Base-by-base conservation (phyloP, 92 coral and sea anemone genomes). In the Epizoanthus scotinus region DNA sequence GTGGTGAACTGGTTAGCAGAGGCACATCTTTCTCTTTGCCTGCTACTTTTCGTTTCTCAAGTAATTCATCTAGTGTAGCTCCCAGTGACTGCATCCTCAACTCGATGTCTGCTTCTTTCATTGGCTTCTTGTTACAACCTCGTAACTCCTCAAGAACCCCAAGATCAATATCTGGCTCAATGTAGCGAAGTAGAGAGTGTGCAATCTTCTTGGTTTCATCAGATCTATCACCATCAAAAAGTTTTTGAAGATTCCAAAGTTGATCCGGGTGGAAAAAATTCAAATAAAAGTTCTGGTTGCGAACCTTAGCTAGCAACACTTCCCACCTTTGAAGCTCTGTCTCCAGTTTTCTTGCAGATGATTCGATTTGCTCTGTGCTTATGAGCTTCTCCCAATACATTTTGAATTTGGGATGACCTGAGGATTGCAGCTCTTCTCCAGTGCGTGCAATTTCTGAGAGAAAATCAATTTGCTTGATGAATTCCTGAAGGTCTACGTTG, bases 261-360 rank as follows among this genome's bases (percentile, higher is more conserved):
- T 91, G 95, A 82, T 84, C 89, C 1, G 95, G 85, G 70, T 87
- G 91, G 63, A 83, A 91, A 62, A 56, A 91, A 22, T 89, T 91
- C 82, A 91, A 82, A 59, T 56, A 88, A 71, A 71, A 84, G 69
- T 85, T 47, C 24, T 83, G 20, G 55, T 77, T 52, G 3, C 92
- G 85, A 28, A 69, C 86, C 31, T 15, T 21, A 64, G 28, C 49
- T 8, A 91, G 61, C 17, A 81, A 34, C 18, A 63, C 36, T 36
- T 86, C 74, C 95, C 95, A 91, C 21, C 21, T 9, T 56, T 47
- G 70, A 10, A 84, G 83, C 6, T 86, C 82, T 2, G 60, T 62
- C 36, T 70, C 69, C 53, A 90, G 81, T 2, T 55, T 42, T 38
- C 64, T 26, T 25, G 65, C 79, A 25, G 59, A 40, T 17, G 66